These are phyloP conservation scores for Amitus sp. DNA, from an alignment of 2,888 invertebrate species.

Conservation along the genomic window DNA sequence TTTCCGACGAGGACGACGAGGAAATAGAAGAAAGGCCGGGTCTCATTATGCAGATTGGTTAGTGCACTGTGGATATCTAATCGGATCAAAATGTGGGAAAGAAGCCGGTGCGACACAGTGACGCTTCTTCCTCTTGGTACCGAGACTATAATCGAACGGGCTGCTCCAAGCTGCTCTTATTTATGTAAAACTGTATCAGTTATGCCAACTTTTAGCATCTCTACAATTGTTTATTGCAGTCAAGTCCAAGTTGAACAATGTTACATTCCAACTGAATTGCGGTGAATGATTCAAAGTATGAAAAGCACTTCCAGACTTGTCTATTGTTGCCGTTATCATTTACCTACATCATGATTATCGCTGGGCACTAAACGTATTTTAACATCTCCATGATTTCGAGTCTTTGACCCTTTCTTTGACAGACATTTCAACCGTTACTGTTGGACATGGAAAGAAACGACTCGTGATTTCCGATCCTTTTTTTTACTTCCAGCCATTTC, in stretches of 20 bases:
- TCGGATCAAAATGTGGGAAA: conserved; percentile 52
- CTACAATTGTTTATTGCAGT: conserved; percentile 42
- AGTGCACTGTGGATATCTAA: conserved; percentile 46
- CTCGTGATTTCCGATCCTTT: not conserved
- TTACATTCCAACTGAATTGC: conserved; percentile 41
- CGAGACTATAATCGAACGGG: conserved; percentile 7
- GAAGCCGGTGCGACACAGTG: conserved; percentile 35
- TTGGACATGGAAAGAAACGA: not conserved
- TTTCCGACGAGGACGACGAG: conserved; percentile 37
- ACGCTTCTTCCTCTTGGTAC: conserved; percentile 16
- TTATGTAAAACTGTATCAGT: conserved; percentile 33
- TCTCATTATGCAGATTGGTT: conserved; percentile 47
- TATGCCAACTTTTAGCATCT: conserved; percentile 21
- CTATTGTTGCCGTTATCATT: conserved; percentile 27
- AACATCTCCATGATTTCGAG: conserved; percentile 25
- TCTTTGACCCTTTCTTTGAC: conserved; percentile 15
- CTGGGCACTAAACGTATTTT: conserved; percentile 12
- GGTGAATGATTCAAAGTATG: conserved; percentile 19
- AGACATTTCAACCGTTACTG: conserved; percentile 5
- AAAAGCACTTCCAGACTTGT: conserved; percentile 20
- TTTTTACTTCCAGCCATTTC: not conserved
- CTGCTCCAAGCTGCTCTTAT: conserved; percentile 1
- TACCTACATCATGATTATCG: conserved; percentile 24
- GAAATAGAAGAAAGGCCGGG: conserved; percentile 38
- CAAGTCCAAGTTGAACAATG: conserved; percentile 29